Conservation (phyloP, 2,797 vertebrate species). For the Fratercula arctica region DNA sequence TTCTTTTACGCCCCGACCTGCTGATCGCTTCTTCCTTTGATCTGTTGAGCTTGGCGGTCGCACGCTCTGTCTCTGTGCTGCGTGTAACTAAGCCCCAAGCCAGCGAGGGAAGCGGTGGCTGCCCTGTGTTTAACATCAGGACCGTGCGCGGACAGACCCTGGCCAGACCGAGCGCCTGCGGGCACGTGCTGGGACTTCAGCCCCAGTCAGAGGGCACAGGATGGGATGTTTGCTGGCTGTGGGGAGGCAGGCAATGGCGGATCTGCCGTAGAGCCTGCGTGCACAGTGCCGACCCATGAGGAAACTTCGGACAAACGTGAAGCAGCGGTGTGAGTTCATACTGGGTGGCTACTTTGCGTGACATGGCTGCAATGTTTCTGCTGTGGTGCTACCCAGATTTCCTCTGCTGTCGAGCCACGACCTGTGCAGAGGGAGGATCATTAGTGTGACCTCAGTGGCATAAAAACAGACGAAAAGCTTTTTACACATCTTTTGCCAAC, state of each 20-base stretch:
- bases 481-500: background rate
- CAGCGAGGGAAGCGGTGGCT: background rate
- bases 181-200: accelerated
- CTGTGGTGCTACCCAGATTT: background rate
- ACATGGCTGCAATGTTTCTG: background rate
- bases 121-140: background rate
- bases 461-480: constrained; percentile 17
- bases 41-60: background rate
- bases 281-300: background rate
- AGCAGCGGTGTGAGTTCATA: accelerated
- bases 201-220: accelerated
- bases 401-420: background rate
- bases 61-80: background rate
- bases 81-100: background rate
- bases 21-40: background rate
- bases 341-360: background rate
- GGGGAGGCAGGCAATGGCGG: accelerated
- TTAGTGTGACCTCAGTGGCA: background rate
- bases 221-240: background rate
- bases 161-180: accelerated
- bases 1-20: background rate
- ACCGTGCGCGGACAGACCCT: background rate
- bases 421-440: background rate
- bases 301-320: background rate
- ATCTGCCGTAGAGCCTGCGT: background rate